Base-by-base conservation (phyloP, 1,140 invertebrate genomes). In the Papilio aristodemus region DNA sequence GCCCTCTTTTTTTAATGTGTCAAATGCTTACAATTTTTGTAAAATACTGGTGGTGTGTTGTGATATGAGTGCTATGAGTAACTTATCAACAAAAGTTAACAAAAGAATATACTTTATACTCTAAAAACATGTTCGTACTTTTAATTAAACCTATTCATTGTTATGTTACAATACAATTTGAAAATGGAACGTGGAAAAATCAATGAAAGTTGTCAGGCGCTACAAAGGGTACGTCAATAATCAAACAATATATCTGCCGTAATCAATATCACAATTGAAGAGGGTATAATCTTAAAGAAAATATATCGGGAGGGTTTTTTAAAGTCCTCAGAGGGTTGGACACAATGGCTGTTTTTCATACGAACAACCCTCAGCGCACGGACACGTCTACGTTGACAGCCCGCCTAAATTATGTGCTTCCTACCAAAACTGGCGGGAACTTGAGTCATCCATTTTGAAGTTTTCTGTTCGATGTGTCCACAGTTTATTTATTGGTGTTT, bases 301-400 rank as follows among this genome's bases (percentile, higher is more conserved):
- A 66, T 50, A 66, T 50, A 75, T 69, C 68, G 43, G 68, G 75
- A 81, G 83, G 84, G 84, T 36, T 66, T 73, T 85, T 86, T 80
- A 83, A 85, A 86, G 71, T 86, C 84, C 83, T 82, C 75, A 68
- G 83, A 73, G 84, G 84, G 83, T 74, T 68, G 68, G 67, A 71
- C 74, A 86, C 83, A 86, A 86, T 80, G 73, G 77, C 71, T 84
- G 81, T 86, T 86, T 86, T 85, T 85, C 83, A 79, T 84, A 81
- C 73, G 75, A 78, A 81, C 72, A 76, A 70, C 70, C 73, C 71
- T 39, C 68, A 71, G 68, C 67, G 19, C 63, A 50, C 73, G 71
- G 69, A 77, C 68, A 76, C 73, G 74, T 74, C 76, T 74, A 25
- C 67, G 72, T 69, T 81, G 73, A 75, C 79, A 79, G 78, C 75